Percentiles rank a stretch among this genome's conserved stretches.
Conservation (phyloP, 2,797 vertebrate species). For the Masticophis lateralis region DNA sequence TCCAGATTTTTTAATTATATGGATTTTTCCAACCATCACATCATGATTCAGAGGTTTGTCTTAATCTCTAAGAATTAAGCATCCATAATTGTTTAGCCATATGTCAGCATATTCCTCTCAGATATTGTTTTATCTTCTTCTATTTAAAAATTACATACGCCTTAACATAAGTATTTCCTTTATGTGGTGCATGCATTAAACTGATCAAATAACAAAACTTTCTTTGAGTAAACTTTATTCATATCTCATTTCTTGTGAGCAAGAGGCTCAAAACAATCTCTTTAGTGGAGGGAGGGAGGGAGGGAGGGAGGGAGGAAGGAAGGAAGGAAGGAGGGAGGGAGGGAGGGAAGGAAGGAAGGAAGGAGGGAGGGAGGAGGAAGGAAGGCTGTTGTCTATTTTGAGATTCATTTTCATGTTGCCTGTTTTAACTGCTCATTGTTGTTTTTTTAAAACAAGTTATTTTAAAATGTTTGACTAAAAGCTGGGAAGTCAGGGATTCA, state of each 20-base stretch:
- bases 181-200: conserved; percentile 41
- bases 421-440: conserved; percentile 45
- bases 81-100: conserved; percentile 23
- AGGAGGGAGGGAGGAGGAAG: too few species aligned
- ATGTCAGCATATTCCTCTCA: conserved; percentile 17
- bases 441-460: conserved; percentile 38
- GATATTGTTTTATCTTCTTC: neutral
- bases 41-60: neutral
- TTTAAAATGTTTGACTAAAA: conserved; percentile 41
- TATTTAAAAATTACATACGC: conserved; percentile 12
- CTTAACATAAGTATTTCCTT: conserved; percentile 15
- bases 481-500: conserved; percentile 22
- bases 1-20: neutral
- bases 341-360: neutral
- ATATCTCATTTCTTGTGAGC: conserved; percentile 52
- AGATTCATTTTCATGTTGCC: conserved; percentile 45
- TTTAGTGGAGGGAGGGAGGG: conserved; percentile 12
- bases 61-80: neutral
- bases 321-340: neutral
- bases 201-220: conserved; percentile 56
- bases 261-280: conserved; percentile 42
- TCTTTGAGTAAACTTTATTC: conserved; percentile 43
- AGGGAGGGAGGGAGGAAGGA: neutral
- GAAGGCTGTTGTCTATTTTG: conserved; percentile 50
- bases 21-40: neutral